phyloP scores from a whole-genome alignment of 2,113 vertebrate genomes.

The Hippocampus mohnikei region DNA sequence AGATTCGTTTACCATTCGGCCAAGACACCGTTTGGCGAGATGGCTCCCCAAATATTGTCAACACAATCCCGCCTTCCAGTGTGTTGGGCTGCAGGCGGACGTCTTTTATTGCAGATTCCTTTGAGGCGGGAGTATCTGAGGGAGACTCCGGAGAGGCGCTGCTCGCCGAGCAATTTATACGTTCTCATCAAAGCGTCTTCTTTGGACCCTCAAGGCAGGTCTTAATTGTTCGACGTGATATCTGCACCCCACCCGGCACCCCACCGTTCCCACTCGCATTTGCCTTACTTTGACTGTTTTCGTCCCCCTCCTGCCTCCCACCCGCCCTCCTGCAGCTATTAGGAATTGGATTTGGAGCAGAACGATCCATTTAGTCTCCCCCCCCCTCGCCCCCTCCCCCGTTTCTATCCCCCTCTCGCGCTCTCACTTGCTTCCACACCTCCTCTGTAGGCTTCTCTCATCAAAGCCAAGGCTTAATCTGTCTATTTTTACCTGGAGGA shows the following conservation, averaged over 20 bases:
- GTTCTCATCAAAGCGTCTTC: slow-evolving; percentile 69
- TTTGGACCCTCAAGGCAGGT: slow-evolving; percentile 61
- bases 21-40: slow-evolving; percentile 6
- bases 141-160: slow-evolving; percentile 49
- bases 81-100: slow-evolving; percentile 26
- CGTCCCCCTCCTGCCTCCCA: slow-evolving; percentile 44
- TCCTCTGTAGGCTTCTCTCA: slow-evolving; percentile 65
- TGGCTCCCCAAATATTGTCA: slow-evolving; percentile 30
- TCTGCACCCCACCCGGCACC: slow-evolving; percentile 43
- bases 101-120: slow-evolving; percentile 48
- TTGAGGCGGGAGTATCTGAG: slow-evolving; percentile 55
- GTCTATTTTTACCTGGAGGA: slow-evolving; percentile 75
- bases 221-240: slow-evolving; percentile 72
- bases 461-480: slow-evolving; percentile 68
- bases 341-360: slow-evolving; percentile 76
- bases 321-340: slow-evolving; percentile 65
- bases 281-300: slow-evolving; percentile 49
- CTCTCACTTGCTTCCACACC: slow-evolving; percentile 50
- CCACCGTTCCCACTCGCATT: slow-evolving; percentile 29
- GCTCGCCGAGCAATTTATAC: slow-evolving; percentile 71
- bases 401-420: slow-evolving; percentile 19
- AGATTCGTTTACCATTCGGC: slow-evolving; percentile 32
- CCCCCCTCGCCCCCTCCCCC: slow-evolving; percentile 53
- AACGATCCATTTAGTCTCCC: slow-evolving; percentile 73
- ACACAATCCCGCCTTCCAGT: slow-evolving; percentile 33